Conservation (phyloP, 2,888 invertebrate genomes). For the Aphidius colemani region DNA sequence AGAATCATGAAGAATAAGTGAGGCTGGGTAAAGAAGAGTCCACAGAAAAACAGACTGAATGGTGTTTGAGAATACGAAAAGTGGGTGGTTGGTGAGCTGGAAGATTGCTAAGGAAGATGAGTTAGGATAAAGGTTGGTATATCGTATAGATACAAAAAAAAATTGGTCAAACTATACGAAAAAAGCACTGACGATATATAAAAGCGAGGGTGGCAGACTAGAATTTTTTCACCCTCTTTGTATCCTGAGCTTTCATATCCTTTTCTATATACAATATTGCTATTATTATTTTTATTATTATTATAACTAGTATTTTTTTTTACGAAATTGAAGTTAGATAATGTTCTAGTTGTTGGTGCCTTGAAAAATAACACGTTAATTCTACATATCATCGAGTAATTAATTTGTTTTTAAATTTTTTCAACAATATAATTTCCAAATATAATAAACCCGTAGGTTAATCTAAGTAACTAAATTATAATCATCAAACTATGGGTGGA, state of each 20-base stretch:
- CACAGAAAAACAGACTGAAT: slow-evolving; percentile 20
- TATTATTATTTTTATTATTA: neutral
- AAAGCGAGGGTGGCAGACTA: slow-evolving; percentile 44
- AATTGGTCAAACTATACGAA: slow-evolving; percentile 42
- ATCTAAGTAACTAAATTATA: too few species aligned
- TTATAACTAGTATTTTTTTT: neutral
- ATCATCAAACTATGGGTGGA: too few species aligned
- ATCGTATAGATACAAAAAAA: slow-evolving; percentile 46
- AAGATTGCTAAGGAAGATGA: slow-evolving; percentile 23
- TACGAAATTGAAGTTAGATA: neutral
- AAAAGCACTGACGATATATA: slow-evolving; percentile 54
- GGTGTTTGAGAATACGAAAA: slow-evolving; percentile 25
- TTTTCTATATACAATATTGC: slow-evolving; percentile 6
- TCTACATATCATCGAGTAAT: too few species aligned
- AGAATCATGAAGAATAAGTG: slow-evolving; percentile 52
- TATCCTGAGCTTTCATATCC: slow-evolving; percentile 14
- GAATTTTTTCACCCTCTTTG: slow-evolving; percentile 47
- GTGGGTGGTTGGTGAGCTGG: slow-evolving; percentile 29
- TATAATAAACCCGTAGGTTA: too few species aligned
- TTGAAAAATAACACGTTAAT: too few species aligned
- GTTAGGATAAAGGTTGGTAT: slow-evolving; percentile 28
- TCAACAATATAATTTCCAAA: too few species aligned
- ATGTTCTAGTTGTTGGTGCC: neutral
- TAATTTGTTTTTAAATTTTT: too few species aligned
- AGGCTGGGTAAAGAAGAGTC: slow-evolving; percentile 35